Conservation (phyloP, 2,888 invertebrate species). For the Priocnemis perturbator region DNA sequence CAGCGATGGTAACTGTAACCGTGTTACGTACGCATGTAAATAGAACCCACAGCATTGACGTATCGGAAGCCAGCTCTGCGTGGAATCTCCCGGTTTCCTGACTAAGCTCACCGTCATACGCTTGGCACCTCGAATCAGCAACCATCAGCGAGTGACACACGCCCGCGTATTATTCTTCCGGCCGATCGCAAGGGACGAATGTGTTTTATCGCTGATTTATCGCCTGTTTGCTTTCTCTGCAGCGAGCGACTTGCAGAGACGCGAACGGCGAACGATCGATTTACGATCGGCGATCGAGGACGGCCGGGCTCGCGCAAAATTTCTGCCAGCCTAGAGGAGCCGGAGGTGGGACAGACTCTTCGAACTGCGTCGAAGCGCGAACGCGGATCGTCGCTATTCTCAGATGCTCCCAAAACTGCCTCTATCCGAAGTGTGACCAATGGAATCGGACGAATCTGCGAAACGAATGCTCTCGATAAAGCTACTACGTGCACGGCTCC, state of each 20-base stretch:
- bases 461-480: not conserved
- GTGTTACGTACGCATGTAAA: too few relatives aligned
- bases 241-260: constrained; percentile 34
- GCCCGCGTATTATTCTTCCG: constrained; percentile 58
- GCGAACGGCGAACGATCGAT: constrained; percentile 48
- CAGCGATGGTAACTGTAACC: too few relatives aligned
- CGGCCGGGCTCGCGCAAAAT: not conserved
- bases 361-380: not conserved
- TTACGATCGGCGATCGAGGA: constrained; percentile 43
- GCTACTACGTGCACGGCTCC: not conserved
- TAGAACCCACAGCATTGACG: too few relatives aligned
- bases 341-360: not conserved
- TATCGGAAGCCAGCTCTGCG: too few relatives aligned
- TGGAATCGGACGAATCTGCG: too few relatives aligned
- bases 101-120: constrained; percentile 4
- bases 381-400: not conserved
- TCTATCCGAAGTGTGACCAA: not conserved
- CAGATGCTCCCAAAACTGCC: constrained; percentile 14
- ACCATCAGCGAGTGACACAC: constrained; percentile 31
- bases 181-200: constrained; percentile 45
- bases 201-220: constrained; percentile 52
- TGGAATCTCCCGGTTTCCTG: too few relatives aligned
- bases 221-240: constrained; percentile 54
- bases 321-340: not conserved
- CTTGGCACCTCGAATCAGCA: constrained; percentile 46